Percentiles rank a stretch among this genome's conserved stretches.
Evolutionary conservation across 2,113 vertebrate genomes (phyloP).

Genomic region (Cettia cetti): DNA sequence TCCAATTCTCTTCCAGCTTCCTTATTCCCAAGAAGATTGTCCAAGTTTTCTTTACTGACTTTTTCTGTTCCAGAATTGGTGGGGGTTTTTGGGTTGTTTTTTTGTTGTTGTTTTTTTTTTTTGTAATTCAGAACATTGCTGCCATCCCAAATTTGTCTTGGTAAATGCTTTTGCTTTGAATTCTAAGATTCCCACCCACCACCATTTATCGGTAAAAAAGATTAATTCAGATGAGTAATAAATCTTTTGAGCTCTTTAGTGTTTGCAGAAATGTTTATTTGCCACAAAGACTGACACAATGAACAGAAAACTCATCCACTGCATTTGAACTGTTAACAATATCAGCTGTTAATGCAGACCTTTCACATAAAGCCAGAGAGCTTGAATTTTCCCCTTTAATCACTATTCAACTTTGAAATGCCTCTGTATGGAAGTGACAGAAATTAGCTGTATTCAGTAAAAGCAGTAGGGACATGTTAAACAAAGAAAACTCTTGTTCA

Average conservation of each 20-base stretch:
- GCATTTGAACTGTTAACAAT: slow-evolving; percentile 18
- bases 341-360: neutral
- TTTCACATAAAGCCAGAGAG: neutral
- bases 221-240: neutral
- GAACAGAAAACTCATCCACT: neutral
- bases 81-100: no score
- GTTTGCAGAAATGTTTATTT: slow-evolving; percentile 21
- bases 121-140: neutral
- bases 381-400: neutral
- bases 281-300: neutral
- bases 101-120: neutral
- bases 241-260: neutral
- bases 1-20: neutral
- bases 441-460: slow-evolving; percentile 29
- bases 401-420: neutral
- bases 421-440: neutral
- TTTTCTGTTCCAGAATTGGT: neutral
- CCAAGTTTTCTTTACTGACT: neutral
- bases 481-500: neutral
- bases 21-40: neutral
- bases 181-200: neutral
- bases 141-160: neutral
- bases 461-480: neutral
- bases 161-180: neutral
- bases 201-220: neutral